Evolutionary conservation across 37 sponge, comb jelly and placozoan genomes (phyloP), one percentile per base, ranked within the genome.

Genomic region (Chondrosia reniformis): DNA sequence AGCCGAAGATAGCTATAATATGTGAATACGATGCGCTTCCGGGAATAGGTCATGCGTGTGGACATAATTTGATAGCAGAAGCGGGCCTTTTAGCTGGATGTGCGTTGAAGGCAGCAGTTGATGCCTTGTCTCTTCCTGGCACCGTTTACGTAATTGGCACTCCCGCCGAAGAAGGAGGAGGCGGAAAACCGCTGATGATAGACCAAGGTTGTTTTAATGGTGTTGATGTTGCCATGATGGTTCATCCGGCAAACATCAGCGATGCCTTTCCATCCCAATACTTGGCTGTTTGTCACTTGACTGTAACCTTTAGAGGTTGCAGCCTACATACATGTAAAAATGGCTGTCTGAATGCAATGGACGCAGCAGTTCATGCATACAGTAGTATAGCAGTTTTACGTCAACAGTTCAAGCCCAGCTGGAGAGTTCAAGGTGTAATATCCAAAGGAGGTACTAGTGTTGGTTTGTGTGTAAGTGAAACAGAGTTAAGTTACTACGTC

Each of bases 1-100:
- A 76, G 8, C 82, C 91, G 15, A 87, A 89, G 58, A 79, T 93
- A 49, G 82, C 80, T 46, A 74, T 96, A 64, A 89, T 92, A 36
- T 95, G 95, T 74, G 95, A 95, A 74, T 95, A 95, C 62, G 93
- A 93, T 75, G 97, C 97, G 19, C 66, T 96, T 13, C 97, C 97
- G 19, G 90, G 74, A 24, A 96, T 96, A 24, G 97, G 97, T 1
- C 97, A 96, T 64, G 97, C 93, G 36, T 96, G 97, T 76, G 97
- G 97, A 55, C 97, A 96, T 78, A 96, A 96, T 76, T 76, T 96
- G 33, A 96, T 96, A 46, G 93, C 97, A 69, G 97, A 93, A 79
- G 88, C 92, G 42, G 96, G 96, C 15, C 46, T 89, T 8, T 90
- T 89, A 59, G 97, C 97, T 24, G 93, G 88, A 21, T 32, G 93